phyloP scores from a whole-genome alignment of 1,140 invertebrate genomes.

The Solenopsis fugax region DNA sequence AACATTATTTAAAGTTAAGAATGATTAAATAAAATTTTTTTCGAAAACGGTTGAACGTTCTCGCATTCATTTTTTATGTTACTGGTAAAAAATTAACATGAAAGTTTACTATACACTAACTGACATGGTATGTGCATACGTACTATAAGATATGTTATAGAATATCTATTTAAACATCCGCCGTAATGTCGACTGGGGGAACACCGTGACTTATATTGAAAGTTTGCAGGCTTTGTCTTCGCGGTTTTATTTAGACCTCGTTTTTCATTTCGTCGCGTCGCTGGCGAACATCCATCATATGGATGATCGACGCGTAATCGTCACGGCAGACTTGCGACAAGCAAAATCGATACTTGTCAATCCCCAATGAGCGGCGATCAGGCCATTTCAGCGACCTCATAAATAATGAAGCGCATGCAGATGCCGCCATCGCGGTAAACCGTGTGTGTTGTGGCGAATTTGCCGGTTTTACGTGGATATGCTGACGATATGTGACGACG shows the following conservation, averaged over 20 bases:
- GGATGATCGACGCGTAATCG: background rate
- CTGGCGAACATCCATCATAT: slow-evolving; percentile 40
- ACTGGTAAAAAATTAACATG: background rate
- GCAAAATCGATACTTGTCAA: slow-evolving; percentile 69
- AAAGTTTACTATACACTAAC: background rate
- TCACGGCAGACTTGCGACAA: slow-evolving; percentile 17
- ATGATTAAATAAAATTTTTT: background rate
- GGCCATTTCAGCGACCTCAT: slow-evolving; percentile 64
- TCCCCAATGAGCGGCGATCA: slow-evolving; percentile 69
- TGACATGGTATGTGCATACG: background rate
- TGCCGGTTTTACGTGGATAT: slow-evolving; percentile 26
- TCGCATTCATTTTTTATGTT: background rate
- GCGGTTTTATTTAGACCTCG: background rate
- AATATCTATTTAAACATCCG: slow-evolving; percentile 8
- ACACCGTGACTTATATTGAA: background rate
- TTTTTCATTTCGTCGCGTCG: slow-evolving; percentile 47
- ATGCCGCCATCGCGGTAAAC: slow-evolving; percentile 52
- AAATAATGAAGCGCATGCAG: slow-evolving; percentile 70
- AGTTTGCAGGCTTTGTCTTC: slow-evolving; percentile 24
- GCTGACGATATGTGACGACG: slow-evolving; percentile 25
- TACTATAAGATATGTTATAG: background rate
- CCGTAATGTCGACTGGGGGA: background rate
- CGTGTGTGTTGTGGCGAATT: slow-evolving; percentile 50
- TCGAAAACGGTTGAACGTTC: background rate
- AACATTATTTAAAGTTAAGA: background rate